Conservation (phyloP, 2,888 invertebrate species). For the Cerceris rybyensis region DNA sequence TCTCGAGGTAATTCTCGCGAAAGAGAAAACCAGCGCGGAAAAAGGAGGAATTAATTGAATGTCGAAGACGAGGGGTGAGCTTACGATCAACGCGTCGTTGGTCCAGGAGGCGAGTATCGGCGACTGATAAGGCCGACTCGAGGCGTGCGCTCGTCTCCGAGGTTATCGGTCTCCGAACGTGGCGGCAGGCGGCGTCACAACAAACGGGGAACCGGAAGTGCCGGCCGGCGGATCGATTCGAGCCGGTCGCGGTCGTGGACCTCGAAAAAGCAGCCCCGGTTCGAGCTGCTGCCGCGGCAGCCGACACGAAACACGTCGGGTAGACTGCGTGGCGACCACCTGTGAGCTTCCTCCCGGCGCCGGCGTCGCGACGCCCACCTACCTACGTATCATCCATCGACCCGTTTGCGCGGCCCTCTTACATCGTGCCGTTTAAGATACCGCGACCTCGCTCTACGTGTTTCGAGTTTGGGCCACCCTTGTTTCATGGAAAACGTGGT, state of each 20-base stretch:
- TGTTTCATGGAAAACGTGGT: no score
- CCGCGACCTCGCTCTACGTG: slow-evolving; percentile 28
- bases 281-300: slow-evolving; percentile 65
- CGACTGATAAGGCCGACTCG: slow-evolving; percentile 27
- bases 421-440: slow-evolving; percentile 6
- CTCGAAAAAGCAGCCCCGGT: slow-evolving; percentile 65
- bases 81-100: slow-evolving; percentile 26
- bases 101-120: slow-evolving; percentile 3
- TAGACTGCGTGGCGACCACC: slow-evolving; percentile 80
- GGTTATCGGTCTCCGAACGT: slow-evolving; percentile 21
- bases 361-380: slow-evolving; percentile 74
- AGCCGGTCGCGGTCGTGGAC: slow-evolving; percentile 70
- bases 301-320: slow-evolving; percentile 69
- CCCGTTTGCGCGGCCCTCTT: slow-evolving; percentile 32
- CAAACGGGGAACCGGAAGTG: slow-evolving; percentile 71
- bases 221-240: slow-evolving; percentile 60
- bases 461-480: no score
- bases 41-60: slow-evolving; percentile 15
- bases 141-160: slow-evolving; percentile 23
- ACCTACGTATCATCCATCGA: slow-evolving; percentile 66
- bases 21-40: not conserved
- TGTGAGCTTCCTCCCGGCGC: slow-evolving; percentile 76
- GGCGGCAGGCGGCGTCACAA: slow-evolving; percentile 70
- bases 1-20: not conserved
- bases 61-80: slow-evolving; percentile 29